Percentiles rank a stretch among this genome's conserved stretches.
Evolutionary conservation across 2,797 vertebrate species (phyloP).

Genomic region (Pseudochromis fuscus): DNA sequence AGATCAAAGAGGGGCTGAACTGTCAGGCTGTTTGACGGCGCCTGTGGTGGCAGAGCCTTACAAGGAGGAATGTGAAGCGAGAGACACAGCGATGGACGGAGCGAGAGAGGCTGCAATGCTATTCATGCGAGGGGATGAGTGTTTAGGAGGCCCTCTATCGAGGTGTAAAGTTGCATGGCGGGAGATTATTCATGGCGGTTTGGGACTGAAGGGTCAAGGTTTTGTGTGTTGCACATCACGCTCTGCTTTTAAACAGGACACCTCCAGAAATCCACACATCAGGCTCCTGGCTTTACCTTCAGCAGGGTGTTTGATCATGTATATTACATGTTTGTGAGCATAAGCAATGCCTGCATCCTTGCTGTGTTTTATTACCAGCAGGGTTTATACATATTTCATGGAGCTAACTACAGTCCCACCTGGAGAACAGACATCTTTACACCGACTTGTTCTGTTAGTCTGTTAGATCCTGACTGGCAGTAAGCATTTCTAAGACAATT

Average conservation of each 20-base stretch:
- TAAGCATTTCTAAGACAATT: neutral
- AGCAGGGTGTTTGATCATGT: conserved; percentile 17
- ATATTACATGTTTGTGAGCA: conserved; percentile 17
- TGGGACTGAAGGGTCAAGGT: conserved; percentile 58
- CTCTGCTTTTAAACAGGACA: conserved; percentile 7
- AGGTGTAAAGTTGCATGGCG: conserved; percentile 59
- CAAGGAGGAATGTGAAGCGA: conserved; percentile 64
- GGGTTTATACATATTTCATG: conserved; percentile 7
- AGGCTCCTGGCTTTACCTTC: conserved; percentile 2
- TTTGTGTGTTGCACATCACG: conserved; percentile 33
- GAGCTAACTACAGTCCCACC: neutral
- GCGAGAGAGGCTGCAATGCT: conserved; percentile 31
- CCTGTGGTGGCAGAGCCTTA: conserved; percentile 48
- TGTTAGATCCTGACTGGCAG: neutral
- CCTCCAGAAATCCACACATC: conserved; percentile 34
- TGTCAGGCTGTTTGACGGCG: conserved; percentile 54
- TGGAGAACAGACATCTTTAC: neutral
- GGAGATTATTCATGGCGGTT: conserved; percentile 47
- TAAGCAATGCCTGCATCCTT: neutral
- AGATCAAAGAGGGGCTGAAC: conserved; percentile 77
- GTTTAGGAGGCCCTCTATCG: conserved; percentile 45
- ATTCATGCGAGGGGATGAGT: conserved; percentile 52
- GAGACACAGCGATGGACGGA: conserved; percentile 42
- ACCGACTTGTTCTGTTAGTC: neutral
- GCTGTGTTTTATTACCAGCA: neutral